Percentiles rank a stretch among this genome's conserved stretches.
Conservation (phyloP, 2,113 vertebrate species). For the Lophura nycthemera region DNA sequence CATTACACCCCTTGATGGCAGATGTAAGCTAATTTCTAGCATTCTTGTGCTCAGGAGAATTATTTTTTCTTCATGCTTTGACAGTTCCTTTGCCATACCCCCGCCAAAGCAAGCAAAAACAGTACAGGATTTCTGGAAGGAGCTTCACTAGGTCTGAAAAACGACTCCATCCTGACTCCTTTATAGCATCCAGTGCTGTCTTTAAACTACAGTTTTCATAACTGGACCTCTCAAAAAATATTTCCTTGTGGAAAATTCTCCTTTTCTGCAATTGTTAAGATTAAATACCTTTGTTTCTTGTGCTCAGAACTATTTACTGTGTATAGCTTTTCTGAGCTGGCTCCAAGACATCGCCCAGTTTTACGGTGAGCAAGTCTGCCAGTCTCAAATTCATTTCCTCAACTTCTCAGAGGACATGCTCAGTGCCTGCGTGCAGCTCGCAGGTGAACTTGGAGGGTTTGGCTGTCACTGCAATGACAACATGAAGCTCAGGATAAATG, state of each 20-base stretch:
- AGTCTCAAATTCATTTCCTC: not conserved
- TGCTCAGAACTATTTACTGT: not conserved
- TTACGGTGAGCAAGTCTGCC: not conserved
- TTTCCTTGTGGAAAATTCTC: not conserved
- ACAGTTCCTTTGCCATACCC: not conserved
- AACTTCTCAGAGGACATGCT: not conserved
- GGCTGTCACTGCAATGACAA: not conserved
- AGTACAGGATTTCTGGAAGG: not conserved
- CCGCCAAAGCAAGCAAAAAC: not conserved
- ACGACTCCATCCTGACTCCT: not conserved
- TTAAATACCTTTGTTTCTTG: not conserved
- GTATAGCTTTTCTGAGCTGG: not conserved
- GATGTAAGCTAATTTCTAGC: not conserved
- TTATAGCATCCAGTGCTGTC: not conserved
- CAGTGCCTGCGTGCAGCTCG: not conserved
- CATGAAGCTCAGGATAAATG: not conserved
- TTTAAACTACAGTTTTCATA: not conserved
- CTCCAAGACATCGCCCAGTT: not conserved
- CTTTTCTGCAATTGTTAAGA: not conserved
- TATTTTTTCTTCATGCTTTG: not conserved
- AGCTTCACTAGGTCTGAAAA: not conserved
- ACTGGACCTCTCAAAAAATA: not conserved
- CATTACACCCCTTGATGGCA: not conserved
- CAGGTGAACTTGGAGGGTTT: constrained; percentile 16
- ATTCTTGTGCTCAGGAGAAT: not conserved